These are phyloP conservation scores for Solen grandis DNA, from an alignment of 1,140 invertebrate genomes.

Conservation along the genomic window DNA sequence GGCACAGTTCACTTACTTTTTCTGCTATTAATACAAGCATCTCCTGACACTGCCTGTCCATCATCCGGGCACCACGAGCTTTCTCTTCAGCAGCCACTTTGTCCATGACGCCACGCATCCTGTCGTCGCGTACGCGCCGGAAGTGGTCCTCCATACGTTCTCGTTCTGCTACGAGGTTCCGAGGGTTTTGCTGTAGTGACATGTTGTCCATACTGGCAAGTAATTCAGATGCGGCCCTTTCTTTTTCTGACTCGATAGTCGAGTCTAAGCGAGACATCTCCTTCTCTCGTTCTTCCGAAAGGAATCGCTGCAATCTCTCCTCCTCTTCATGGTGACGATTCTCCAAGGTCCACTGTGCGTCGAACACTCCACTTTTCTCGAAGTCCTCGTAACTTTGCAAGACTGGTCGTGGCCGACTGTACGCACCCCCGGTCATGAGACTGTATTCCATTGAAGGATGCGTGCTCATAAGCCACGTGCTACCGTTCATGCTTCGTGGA, in stretches of 20 bases:
- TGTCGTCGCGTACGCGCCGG: conserved; percentile 70
- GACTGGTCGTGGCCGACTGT: conserved; percentile 60
- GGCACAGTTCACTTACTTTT: conserved; percentile 72
- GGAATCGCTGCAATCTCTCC: conserved; percentile 73
- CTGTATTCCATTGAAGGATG: conserved; percentile 53
- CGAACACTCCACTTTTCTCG: conserved; percentile 73
- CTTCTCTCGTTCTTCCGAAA: conserved; percentile 75
- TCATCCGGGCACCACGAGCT: conserved; percentile 71
- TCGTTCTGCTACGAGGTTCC: conserved; percentile 70
- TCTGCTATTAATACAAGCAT: conserved; percentile 76
- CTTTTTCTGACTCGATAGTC: conserved; percentile 70
- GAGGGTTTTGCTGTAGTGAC: conserved; percentile 56
- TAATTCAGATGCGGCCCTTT: conserved; percentile 72
- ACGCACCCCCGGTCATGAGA: conserved; percentile 51
- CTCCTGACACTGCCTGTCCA: conserved; percentile 76
- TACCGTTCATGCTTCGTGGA: conserved; percentile 66
- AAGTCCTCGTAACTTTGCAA: conserved; percentile 74
- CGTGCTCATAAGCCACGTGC: conserved; percentile 56
- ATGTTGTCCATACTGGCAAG: conserved; percentile 69
- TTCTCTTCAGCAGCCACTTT: conserved; percentile 76
- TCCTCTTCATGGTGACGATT: conserved; percentile 74
- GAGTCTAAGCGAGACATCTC: conserved; percentile 73
- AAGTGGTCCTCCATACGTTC: conserved; percentile 78
- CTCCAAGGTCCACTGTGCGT: conserved; percentile 71
- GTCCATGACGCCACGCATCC: conserved; percentile 70